phyloP scores from a whole-genome alignment of 1,140 invertebrate genomes.

The Pseudobourletiella spinata region DNA sequence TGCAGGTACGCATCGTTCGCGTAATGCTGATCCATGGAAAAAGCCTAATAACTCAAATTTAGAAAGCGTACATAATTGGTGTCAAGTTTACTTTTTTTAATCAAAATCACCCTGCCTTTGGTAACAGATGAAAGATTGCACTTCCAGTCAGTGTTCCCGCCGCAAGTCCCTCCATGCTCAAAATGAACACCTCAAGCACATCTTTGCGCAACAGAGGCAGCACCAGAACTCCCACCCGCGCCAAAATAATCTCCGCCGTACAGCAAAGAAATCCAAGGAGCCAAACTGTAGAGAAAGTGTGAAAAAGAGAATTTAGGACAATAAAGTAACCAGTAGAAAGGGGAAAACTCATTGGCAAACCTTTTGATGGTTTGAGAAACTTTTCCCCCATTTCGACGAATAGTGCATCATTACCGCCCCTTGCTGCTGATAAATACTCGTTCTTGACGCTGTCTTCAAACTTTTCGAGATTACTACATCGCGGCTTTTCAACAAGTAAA shows the following conservation, averaged over 20 bases:
- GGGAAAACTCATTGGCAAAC: no score
- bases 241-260: background rate
- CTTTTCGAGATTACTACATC: no score
- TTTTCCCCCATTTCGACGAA: no score
- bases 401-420: no score
- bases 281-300: background rate
- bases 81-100: background rate
- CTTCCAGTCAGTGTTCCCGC: constrained; percentile 54
- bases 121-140: constrained; percentile 53
- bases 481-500: no score
- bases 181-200: constrained; percentile 51
- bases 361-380: no score
- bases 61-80: constrained; percentile 12
- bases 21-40: constrained; percentile 39
- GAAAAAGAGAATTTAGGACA: no score
- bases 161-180: constrained; percentile 53
- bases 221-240: constrained; percentile 48
- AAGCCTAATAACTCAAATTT: no score
- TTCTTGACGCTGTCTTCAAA: no score
- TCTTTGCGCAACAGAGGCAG: constrained; percentile 51
- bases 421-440: no score
- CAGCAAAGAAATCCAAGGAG: background rate
- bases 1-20: constrained; percentile 42
- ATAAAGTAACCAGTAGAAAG: no score
- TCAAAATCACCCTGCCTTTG: constrained; percentile 46